Evolutionary conservation across 2,797 vertebrate genomes (phyloP).

Genomic region (Mormyrops boulengeri): DNA sequence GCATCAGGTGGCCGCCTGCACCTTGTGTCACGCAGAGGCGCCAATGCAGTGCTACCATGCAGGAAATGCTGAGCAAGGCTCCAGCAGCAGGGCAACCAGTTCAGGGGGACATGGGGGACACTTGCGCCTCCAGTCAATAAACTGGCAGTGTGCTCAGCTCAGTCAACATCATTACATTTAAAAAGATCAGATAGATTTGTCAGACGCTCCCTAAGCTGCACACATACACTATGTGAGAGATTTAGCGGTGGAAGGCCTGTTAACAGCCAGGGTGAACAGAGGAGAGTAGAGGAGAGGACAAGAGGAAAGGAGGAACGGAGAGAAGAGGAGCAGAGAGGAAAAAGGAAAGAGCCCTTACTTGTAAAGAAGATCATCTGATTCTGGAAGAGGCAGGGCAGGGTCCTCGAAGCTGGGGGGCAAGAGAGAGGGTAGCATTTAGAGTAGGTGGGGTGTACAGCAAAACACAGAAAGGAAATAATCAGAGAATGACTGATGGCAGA

Average conservation of each 20-base stretch:
- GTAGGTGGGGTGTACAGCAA: conserved; percentile 26
- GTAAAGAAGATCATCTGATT: conserved; percentile 88
- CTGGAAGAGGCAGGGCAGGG: conserved; percentile 77
- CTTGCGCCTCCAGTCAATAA: not conserved
- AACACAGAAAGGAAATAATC: not conserved
- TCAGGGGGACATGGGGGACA: not conserved
- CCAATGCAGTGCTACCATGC: not conserved
- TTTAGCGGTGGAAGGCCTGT: not conserved
- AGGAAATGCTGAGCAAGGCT: not conserved
- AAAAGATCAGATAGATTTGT: not conserved
- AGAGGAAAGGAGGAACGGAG: not conserved
- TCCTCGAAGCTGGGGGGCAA: conserved; percentile 65
- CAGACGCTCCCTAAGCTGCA: not conserved
- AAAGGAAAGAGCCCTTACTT: conserved; percentile 69
- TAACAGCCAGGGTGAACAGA: not conserved
- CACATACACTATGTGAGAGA: not conserved
- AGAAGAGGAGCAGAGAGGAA: not conserved
- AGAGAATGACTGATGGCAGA: conserved; percentile 22
- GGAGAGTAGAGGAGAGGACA: not conserved
- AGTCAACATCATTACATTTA: not conserved
- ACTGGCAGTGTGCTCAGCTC: not conserved
- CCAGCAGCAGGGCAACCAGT: not conserved
- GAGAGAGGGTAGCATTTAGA: conserved; percentile 61
- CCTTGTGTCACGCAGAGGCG: not conserved
- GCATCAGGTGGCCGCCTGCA: not conserved